Evolutionary conservation across 2,888 invertebrate genomes (phyloP).

Genomic region (Ophraella communa): DNA sequence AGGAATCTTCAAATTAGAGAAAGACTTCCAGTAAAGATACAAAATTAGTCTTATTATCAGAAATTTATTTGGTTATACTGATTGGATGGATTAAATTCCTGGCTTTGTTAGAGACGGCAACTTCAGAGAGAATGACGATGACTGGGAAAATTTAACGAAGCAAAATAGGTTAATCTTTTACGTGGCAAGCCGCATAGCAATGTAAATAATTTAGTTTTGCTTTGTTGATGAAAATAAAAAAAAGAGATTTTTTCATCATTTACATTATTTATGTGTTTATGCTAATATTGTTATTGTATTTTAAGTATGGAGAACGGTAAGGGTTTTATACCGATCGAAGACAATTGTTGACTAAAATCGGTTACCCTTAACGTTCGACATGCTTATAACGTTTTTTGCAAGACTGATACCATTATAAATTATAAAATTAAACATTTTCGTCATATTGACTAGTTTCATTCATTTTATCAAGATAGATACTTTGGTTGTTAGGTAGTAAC

Average conservation of each 20-base stretch:
- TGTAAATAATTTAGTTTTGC: background rate
- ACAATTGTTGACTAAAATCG: no score
- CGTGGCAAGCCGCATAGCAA: background rate
- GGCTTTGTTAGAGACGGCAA: background rate
- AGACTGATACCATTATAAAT: no score
- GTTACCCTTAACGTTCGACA: no score
- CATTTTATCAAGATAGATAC: no score
- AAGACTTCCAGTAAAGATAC: constrained; percentile 10
- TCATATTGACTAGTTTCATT: no score
- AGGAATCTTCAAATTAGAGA: constrained; percentile 5
- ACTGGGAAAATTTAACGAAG: background rate
- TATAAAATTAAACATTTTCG: no score
- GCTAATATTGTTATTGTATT: no score
- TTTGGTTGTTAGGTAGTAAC: no score
- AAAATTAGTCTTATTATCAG: constrained; percentile 18
- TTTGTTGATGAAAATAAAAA: background rate
- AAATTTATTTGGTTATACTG: constrained; percentile 17
- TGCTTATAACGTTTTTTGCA: no score
- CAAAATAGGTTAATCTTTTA: background rate
- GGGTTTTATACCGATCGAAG: no score
- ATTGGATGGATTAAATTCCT: constrained; percentile 15
- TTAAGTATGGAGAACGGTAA: no score
- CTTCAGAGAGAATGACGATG: background rate
- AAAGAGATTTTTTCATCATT: background rate
- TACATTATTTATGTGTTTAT: background rate